Percentiles rank a stretch among this genome's conserved stretches.
Evolutionary conservation across 2,113 vertebrate genomes (phyloP).

Genomic region (Sylvicapra grimmia): DNA sequence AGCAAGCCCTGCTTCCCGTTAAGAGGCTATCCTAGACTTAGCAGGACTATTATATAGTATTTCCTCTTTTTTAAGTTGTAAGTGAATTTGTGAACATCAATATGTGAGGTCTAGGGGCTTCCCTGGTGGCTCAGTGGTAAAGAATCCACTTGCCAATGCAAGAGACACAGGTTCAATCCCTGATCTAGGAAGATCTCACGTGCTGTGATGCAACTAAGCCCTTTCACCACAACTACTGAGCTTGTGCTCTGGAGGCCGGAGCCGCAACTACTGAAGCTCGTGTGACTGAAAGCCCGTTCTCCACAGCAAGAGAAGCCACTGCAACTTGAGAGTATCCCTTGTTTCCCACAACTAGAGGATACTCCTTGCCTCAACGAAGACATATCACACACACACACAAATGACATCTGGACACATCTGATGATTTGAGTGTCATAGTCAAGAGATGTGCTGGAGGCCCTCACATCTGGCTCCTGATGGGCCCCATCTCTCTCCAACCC

Average conservation of each 20-base stretch:
- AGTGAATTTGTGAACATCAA: neutral
- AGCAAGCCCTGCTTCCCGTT: neutral
- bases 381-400: neutral
- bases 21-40: neutral
- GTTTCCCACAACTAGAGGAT: neutral
- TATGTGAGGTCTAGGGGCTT: neutral
- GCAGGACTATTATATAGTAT: neutral
- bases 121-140: neutral
- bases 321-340: accelerated
- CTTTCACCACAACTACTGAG: neutral
- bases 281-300: neutral
- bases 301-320: neutral
- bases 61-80: neutral
- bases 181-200: neutral
- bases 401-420: neutral
- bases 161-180: neutral
- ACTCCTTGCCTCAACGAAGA: neutral
- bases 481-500: too few relatives aligned
- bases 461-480: neutral
- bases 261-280: neutral
- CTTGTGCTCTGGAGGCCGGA: neutral
- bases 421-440: neutral
- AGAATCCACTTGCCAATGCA: neutral
- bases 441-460: neutral
- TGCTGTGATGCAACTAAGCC: neutral